phyloP scores from a whole-genome alignment of 2,888 invertebrate genomes.

The Pyralis farinalis region DNA sequence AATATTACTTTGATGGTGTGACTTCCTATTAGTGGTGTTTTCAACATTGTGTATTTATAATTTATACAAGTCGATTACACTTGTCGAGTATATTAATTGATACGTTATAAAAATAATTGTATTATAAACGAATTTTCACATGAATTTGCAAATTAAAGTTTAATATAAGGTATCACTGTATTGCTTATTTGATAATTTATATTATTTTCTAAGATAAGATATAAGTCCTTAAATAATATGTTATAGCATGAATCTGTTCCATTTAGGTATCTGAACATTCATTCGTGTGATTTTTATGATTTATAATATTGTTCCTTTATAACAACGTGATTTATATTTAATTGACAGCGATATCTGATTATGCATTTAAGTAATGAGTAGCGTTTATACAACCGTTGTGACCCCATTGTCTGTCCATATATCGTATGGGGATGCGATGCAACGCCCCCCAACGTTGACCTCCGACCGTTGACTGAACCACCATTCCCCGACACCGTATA shows the following conservation, averaged over 20 bases:
- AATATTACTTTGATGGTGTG: slow-evolving; percentile 25
- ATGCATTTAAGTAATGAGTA: slow-evolving; percentile 16
- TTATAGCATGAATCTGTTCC: slow-evolving; percentile 17
- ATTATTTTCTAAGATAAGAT: slow-evolving; percentile 29
- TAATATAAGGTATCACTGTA: slow-evolving; percentile 18
- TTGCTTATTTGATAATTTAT: slow-evolving; percentile 28
- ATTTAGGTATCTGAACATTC: slow-evolving; percentile 13
- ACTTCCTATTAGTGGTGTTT: slow-evolving; percentile 29
- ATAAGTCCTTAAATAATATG: slow-evolving; percentile 18
- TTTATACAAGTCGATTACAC: slow-evolving; percentile 15
- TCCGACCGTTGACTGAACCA: slow-evolving; percentile 35
- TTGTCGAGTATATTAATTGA: slow-evolving; percentile 16
- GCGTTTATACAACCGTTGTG: neutral
- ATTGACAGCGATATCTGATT: slow-evolving; percentile 14
- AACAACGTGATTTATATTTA: slow-evolving; percentile 9
- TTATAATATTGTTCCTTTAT: slow-evolving; percentile 15
- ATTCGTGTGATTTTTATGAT: slow-evolving; percentile 12
- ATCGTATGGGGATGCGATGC: neutral
- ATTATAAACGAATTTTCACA: slow-evolving; percentile 16
- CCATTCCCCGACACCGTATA: slow-evolving; percentile 47
- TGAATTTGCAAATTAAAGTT: slow-evolving; percentile 17
- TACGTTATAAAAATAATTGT: slow-evolving; percentile 16
- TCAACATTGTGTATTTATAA: slow-evolving; percentile 14
- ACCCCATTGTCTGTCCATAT: slow-evolving; percentile 7
- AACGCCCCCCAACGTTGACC: neutral